Evolutionary conservation across 2,888 invertebrate species (phyloP), one percentile per base, ranked within the genome.

Genomic region (Thymelicus lineola): DNA sequence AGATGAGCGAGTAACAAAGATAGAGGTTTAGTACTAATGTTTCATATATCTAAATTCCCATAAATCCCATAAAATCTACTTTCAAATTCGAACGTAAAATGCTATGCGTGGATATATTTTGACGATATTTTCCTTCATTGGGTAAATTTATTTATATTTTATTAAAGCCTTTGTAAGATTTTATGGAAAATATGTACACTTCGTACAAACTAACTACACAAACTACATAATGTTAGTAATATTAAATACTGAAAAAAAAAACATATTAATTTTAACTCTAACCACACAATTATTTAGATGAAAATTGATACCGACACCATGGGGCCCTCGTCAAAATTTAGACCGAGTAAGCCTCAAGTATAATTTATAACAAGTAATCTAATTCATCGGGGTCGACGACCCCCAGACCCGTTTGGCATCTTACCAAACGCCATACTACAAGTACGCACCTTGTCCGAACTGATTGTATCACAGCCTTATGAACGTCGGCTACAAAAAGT

Each of bases 341-440:
- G 59, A 35, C 15, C 64, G 64, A 60, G 64, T 68, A 67, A 46
- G 46, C 53, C 35, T 59, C 64, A 20, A 42, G 57, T 67, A 64
- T 71, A 71, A 71, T 71, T 71, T 68, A 60, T 71, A 67, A 66
- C 64, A 64, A 71, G 68, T 72, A 71, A 71, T 65, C 72, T 68
- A 71, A 72, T 71, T 72, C 72, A 64, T 36, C 66, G 76, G 73
- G 80, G 77, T 80, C 80, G 74, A 75, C 70, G 80, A 78, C 78
- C 70, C 71, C 59, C 50, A 73, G 74, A 79, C 79, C 76, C 74
- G 80, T 77, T 80, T 77, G 79, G 79, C 78, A 76, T 76, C 76
- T 74, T 61, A 78, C 77, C 75, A 77, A 75, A 73, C 75, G 71
- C 74, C 76, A 75, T 73, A 66, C 70, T 72, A 71, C 64, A 20